These are phyloP conservation scores for Xestia xanthographa DNA, from an alignment of 2,888 invertebrate species.

Conservation along the genomic window DNA sequence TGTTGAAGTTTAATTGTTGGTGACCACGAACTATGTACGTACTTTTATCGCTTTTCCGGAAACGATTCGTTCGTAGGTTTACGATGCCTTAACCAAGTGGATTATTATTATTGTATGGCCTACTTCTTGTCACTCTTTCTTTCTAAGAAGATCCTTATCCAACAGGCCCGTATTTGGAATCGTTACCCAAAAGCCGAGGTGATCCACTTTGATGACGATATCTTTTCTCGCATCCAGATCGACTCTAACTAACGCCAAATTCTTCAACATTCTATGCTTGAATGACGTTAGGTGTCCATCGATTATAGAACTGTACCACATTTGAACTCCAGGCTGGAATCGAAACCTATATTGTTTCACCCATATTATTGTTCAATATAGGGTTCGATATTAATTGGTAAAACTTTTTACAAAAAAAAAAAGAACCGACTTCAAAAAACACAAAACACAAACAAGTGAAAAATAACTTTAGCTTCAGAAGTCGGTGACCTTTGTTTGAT, in stretches of 20 bases:
- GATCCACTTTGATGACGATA: background rate
- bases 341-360: background rate
- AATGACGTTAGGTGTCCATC: background rate
- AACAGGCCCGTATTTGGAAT: background rate
- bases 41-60: slow-evolving; percentile 44
- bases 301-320: background rate
- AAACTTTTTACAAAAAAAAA: too few relatives aligned
- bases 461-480: too few relatives aligned
- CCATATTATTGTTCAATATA: too few relatives aligned
- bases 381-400: too few relatives aligned
- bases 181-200: background rate
- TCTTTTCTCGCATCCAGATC: background rate
- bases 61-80: slow-evolving; percentile 20
- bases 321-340: background rate
- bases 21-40: slow-evolving; percentile 67
- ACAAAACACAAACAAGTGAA: too few relatives aligned
- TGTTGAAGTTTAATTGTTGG: slow-evolving; percentile 73
- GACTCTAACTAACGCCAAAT: background rate
- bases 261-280: background rate
- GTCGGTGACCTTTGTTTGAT: too few relatives aligned
- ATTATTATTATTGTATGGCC: background rate
- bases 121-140: background rate
- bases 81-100: slow-evolving; percentile 5
- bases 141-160: background rate
- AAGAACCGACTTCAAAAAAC: too few relatives aligned